Evolutionary conservation across 2,888 invertebrate species (phyloP).

Genomic region (Lepidochitona cinerea): DNA sequence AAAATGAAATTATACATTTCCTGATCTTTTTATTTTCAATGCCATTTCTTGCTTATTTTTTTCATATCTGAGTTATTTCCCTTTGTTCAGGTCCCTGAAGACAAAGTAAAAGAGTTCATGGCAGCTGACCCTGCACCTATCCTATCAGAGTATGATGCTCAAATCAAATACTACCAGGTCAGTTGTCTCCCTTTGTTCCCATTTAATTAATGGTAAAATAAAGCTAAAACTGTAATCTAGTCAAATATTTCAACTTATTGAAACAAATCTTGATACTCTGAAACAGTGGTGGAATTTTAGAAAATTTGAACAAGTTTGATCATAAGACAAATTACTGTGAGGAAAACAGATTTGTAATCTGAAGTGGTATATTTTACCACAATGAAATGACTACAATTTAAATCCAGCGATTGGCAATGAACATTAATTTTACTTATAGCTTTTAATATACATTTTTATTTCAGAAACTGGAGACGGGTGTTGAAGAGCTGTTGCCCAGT

Average conservation of each 20-base stretch:
- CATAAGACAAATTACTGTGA: not conserved
- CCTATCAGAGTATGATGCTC: conserved; percentile 72
- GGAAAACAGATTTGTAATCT: not conserved
- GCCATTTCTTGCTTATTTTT: too few relatives aligned
- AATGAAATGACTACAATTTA: not conserved
- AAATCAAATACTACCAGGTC: conserved; percentile 71
- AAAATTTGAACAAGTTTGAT: too few relatives aligned
- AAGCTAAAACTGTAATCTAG: too few relatives aligned
- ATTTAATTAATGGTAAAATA: too few relatives aligned
- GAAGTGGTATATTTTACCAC: not conserved
- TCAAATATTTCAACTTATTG: too few relatives aligned
- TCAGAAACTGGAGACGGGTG: conserved; percentile 69
- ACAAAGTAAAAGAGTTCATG: conserved; percentile 72
- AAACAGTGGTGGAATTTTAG: too few relatives aligned
- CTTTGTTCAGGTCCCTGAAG: conserved; percentile 68
- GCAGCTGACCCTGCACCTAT: conserved; percentile 69
- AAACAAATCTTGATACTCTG: too few relatives aligned
- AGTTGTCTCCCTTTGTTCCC: too few relatives aligned
- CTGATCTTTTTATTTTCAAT: too few relatives aligned
- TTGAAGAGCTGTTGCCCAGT: conserved; percentile 65
- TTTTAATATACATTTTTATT: too few relatives aligned
- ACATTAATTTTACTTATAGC: not conserved
- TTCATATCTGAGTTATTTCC: too few relatives aligned
- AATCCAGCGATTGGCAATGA: not conserved
- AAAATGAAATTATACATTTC: too few relatives aligned